Evolutionary conservation across 1,140 invertebrate species (phyloP).

Genomic region (Luehdorfia chinensis): DNA sequence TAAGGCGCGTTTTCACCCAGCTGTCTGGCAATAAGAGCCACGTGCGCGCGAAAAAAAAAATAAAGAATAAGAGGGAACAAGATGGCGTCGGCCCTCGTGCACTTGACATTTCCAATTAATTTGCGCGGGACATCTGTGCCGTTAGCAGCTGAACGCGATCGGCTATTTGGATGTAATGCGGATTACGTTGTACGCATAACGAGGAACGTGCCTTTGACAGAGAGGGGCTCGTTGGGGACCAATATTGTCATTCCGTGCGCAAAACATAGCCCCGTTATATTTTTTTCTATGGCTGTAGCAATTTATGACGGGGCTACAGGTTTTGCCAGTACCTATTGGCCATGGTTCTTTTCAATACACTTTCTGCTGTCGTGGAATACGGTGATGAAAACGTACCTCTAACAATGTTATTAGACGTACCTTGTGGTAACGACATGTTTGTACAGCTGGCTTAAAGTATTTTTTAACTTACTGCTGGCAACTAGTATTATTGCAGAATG

Average conservation of each 20-base stretch:
- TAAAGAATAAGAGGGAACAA: conserved; percentile 57
- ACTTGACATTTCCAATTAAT: conserved; percentile 77
- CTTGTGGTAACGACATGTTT: neutral
- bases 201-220: conserved; percentile 32
- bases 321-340: too few species aligned
- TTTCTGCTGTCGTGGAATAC: too few species aligned
- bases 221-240: conserved; percentile 22
- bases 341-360: neutral
- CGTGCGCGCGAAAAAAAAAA: conserved; percentile 64
- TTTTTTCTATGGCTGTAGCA: conserved; percentile 16
- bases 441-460: conserved; percentile 4
- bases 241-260: conserved; percentile 30
- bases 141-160: conserved; percentile 63
- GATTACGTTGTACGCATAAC: conserved; percentile 54
- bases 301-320: neutral
- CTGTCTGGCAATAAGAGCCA: conserved; percentile 63
- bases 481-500: neutral
- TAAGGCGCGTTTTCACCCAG: conserved; percentile 52
- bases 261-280: conserved; percentile 17
- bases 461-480: neutral
- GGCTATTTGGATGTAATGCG: conserved; percentile 58
- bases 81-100: conserved; percentile 63
- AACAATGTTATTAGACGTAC: too few species aligned
- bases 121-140: conserved; percentile 72
- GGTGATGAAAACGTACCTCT: neutral